phyloP scores from a whole-genome alignment of 1,140 invertebrate species.

The Pseudomyrmex concolor region DNA sequence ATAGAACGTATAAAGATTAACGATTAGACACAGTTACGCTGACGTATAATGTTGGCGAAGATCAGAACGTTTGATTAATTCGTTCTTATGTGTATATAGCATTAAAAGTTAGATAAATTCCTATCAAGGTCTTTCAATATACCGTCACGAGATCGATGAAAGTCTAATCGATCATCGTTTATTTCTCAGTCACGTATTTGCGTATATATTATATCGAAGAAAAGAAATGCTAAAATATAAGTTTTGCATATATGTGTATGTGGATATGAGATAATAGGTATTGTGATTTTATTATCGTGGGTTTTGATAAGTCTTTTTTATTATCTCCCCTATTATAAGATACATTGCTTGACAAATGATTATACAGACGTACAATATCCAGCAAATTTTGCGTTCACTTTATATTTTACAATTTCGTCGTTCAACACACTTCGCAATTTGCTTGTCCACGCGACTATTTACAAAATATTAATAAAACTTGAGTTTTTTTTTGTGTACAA shows the following conservation, averaged over 20 bases:
- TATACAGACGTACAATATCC: constrained; percentile 84
- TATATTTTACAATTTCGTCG: constrained; percentile 78
- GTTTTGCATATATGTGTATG: neutral
- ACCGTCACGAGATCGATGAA: too few relatives aligned
- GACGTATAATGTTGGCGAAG: constrained; percentile 65
- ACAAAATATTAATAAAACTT: constrained; percentile 64
- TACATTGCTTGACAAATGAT: constrained; percentile 84
- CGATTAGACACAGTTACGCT: constrained; percentile 67
- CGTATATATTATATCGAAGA: too few relatives aligned
- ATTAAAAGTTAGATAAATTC: constrained; percentile 30
- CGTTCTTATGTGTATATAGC: neutral
- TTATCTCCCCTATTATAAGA: constrained; percentile 82
- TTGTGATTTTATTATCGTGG: neutral
- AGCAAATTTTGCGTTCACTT: constrained; percentile 68
- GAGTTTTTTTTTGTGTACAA: constrained; percentile 52
- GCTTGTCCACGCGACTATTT: constrained; percentile 58
- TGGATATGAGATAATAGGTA: neutral
- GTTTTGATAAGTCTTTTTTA: constrained; percentile 75
- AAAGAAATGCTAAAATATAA: too few relatives aligned
- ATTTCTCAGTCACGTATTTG: too few relatives aligned
- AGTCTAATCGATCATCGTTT: too few relatives aligned
- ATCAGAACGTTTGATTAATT: constrained; percentile 55
- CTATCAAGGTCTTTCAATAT: neutral
- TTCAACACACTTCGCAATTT: constrained; percentile 62
- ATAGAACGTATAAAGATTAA: constrained; percentile 63